These are phyloP conservation scores for Gallinago stenura DNA, from an alignment of 2,797 vertebrate species.

Conservation along the genomic window DNA sequence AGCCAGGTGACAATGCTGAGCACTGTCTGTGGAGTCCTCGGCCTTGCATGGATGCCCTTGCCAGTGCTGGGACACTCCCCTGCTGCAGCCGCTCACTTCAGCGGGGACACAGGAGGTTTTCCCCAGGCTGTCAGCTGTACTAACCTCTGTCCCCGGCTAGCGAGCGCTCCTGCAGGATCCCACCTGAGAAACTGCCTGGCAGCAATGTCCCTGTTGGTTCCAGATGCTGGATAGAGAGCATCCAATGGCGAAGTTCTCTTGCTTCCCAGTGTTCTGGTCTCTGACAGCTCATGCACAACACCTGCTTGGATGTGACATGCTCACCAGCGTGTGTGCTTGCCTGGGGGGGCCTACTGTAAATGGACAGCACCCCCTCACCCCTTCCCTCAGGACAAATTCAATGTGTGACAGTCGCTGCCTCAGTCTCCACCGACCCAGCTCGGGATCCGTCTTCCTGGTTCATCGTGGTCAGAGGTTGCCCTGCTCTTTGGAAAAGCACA, in stretches of 20 bases:
- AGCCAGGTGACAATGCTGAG: background rate
- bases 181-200: background rate
- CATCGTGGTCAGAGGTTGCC: background rate
- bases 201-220: background rate
- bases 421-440: background rate
- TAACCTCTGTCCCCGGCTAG: background rate
- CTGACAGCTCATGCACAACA: background rate
- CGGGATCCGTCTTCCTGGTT: background rate
- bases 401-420: background rate
- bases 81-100: background rate
- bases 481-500: slow-evolving; percentile 71
- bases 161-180: background rate
- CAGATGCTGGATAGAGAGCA: background rate
- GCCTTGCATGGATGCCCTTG: background rate
- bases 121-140: background rate
- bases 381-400: slow-evolving; percentile 24
- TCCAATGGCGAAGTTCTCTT: background rate
- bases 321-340: background rate
- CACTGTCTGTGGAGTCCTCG: background rate
- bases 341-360: background rate
- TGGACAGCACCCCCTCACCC: background rate
- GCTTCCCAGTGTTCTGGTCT: background rate
- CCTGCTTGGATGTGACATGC: background rate
- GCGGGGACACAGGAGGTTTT: background rate
- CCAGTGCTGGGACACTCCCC: background rate